phyloP scores from a whole-genome alignment of 2,888 invertebrate species.

The Therioaphis trifolii region DNA sequence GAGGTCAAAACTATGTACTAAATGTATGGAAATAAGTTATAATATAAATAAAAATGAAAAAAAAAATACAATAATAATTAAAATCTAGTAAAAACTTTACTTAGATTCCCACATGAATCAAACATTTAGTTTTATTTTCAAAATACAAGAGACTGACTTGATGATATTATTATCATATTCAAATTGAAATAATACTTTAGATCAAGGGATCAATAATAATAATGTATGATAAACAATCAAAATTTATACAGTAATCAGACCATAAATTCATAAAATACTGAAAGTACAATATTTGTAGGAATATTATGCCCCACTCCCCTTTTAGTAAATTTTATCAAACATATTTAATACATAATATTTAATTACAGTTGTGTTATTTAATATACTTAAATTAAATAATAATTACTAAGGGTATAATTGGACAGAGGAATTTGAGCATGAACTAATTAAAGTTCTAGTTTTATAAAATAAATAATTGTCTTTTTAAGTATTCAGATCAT shows the following conservation, averaged over 20 bases:
- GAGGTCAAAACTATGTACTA: conserved; percentile 21
- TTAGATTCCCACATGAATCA: not conserved
- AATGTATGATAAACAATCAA: conserved; percentile 35
- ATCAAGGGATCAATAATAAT: conserved; percentile 35
- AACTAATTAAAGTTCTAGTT: conserved; percentile 54
- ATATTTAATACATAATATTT: conserved; percentile 40
- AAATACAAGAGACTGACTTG: conserved; percentile 32
- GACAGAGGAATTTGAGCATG: conserved; percentile 55
- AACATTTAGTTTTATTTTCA: conserved; percentile 27
- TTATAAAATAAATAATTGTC: conserved; percentile 35
- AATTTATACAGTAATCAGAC: conserved; percentile 56
- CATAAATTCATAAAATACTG: conserved; percentile 61
- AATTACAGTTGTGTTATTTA: conserved; percentile 23
- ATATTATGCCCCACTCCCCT: conserved; percentile 44
- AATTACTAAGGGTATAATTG: conserved; percentile 19
- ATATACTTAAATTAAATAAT: conserved; percentile 25
- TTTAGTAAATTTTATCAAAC: conserved; percentile 41
- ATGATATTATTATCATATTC: conserved; percentile 19
- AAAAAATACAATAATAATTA: conserved; percentile 28
- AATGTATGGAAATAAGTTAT: conserved; percentile 8
- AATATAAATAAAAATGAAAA: conserved; percentile 36
- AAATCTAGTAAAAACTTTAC: not conserved
- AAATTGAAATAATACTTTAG: conserved; percentile 23
- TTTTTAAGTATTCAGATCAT: conserved; percentile 64
- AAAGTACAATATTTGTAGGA: conserved; percentile 56